Base-by-base conservation (phyloP, 2,113 vertebrate species). In the Odontesthes bonariensis region DNA sequence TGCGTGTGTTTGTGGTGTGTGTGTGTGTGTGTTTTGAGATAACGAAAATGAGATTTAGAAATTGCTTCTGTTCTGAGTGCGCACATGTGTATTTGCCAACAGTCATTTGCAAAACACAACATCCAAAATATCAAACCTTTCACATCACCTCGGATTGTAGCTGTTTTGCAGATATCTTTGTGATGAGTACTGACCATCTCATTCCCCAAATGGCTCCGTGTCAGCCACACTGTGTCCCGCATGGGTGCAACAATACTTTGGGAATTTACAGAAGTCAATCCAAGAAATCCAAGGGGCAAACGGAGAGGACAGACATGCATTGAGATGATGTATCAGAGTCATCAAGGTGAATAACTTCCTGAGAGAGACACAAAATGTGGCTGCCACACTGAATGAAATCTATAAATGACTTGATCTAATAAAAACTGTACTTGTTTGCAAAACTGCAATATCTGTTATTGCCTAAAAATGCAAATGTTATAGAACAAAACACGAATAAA, bases 151-250 rank as follows among this genome's bases (percentile, higher is more conserved):
- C 80, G 73, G 78, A 85, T 91, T 90, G 81, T 6, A 62, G 83
- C 38, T 11, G 59, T 80, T 80, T 57, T 51, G 77, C 67, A 40
- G 85, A 42, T 56, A 63, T 72, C 70, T 67, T 67, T 64, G 67
- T 60, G 85, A 91, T 83, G 81, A 66, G 59, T 42, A 62, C 73
- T 69, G 89, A 87, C 90, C 88, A 83, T 88, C 83, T 91, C 83
- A 91, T 92, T 89, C 80, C 56, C 64, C 58, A 86, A 79, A 92
- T 92, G 85, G 88, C 64, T 86, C 44, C 14, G 49, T 51, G 68
- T 86, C 84, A 87, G 87, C 79, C 23, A 31, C 4, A 2, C 52
- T 40, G 53, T 23, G 79, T 46, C 62, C 62, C 4, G 4, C 7
- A 53, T 17, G 72, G 65, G 14, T 40, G 58, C 51, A 63, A 54